Evolutionary conservation across 2,797 vertebrate species (phyloP).

Genomic region (Pseudocheirus occidentalis): DNA sequence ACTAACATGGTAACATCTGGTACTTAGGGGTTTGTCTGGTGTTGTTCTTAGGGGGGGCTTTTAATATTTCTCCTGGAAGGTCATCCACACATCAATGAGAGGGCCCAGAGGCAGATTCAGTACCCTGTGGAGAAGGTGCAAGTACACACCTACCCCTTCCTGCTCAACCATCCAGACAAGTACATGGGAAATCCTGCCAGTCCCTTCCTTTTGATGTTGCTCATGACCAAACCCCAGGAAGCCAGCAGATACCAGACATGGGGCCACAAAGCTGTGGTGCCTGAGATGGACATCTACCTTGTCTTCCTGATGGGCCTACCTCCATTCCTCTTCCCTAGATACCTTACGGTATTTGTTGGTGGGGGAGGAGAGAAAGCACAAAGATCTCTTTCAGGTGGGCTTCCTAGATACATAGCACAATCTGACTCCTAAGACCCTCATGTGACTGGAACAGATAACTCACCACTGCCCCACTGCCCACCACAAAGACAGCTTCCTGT

Average conservation of each 20-base stretch:
- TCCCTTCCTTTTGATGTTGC: conserved; percentile 87
- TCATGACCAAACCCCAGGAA: conserved; percentile 75
- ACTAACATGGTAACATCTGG: not conserved
- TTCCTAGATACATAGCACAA: conserved; percentile 87
- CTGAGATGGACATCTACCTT: conserved; percentile 77
- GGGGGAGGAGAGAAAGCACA: not conserved
- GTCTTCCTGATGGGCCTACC: conserved; percentile 86
- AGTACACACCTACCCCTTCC: conserved; percentile 82
- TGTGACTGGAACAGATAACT: conserved; percentile 87
- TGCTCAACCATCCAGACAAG: conserved; percentile 82
- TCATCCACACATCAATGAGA: not conserved
- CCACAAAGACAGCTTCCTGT: conserved; percentile 81
- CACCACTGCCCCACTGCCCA: conserved; percentile 79
- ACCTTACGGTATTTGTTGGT: not conserved
- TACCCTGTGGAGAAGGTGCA: conserved; percentile 56
- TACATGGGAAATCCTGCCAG: conserved; percentile 64
- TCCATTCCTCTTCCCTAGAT: not conserved
- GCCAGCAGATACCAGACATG: conserved; percentile 80
- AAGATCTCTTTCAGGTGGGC: conserved; percentile 85
- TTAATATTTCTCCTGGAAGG: not conserved
- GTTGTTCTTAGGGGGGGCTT: not conserved
- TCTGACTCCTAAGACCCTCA: conserved; percentile 87
- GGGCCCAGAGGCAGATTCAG: not conserved
- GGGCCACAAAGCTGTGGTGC: conserved; percentile 83
- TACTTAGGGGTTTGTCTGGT: not conserved